These are phyloP conservation scores for Epinotia bilunana DNA, from an alignment of 2,888 invertebrate genomes.

Conservation along the genomic window DNA sequence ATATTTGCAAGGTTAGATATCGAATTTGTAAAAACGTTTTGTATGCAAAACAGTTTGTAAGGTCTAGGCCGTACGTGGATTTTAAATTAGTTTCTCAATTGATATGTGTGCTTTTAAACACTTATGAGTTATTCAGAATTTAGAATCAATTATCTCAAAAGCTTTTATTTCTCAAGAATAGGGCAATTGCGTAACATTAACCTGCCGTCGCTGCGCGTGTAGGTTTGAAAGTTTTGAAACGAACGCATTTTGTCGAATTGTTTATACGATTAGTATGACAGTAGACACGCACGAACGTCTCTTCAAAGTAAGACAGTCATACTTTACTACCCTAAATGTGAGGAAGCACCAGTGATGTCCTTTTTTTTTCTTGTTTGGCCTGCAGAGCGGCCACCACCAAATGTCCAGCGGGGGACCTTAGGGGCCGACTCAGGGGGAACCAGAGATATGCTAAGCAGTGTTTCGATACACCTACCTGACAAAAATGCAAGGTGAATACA, in stretches of 20 bases:
- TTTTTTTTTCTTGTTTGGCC: not conserved
- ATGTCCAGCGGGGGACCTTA: too few relatives aligned
- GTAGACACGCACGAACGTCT: too few relatives aligned
- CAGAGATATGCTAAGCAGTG: too few relatives aligned
- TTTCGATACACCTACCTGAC: too few relatives aligned
- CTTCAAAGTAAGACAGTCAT: not conserved
- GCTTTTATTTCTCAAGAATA: not conserved
- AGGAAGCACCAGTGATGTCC: not conserved
- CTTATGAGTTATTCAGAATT: not conserved
- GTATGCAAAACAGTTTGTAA: constrained; percentile 47
- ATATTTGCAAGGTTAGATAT: constrained; percentile 35
- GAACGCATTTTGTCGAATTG: too few relatives aligned
- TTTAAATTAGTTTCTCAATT: not conserved
- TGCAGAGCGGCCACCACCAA: too few relatives aligned
- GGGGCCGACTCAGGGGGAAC: too few relatives aligned
- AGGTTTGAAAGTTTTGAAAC: too few relatives aligned
- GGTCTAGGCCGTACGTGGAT: constrained; percentile 58
- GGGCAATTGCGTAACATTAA: too few relatives aligned
- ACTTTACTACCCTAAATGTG: not conserved
- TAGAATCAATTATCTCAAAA: not conserved
- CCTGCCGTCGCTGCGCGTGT: too few relatives aligned
- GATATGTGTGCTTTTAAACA: not conserved
- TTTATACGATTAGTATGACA: too few relatives aligned
- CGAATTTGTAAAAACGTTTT: constrained; percentile 42
- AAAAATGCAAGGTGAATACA: too few relatives aligned